Base-by-base conservation (phyloP, 2,113 vertebrate genomes). In the Tragelaphus scriptus region DNA sequence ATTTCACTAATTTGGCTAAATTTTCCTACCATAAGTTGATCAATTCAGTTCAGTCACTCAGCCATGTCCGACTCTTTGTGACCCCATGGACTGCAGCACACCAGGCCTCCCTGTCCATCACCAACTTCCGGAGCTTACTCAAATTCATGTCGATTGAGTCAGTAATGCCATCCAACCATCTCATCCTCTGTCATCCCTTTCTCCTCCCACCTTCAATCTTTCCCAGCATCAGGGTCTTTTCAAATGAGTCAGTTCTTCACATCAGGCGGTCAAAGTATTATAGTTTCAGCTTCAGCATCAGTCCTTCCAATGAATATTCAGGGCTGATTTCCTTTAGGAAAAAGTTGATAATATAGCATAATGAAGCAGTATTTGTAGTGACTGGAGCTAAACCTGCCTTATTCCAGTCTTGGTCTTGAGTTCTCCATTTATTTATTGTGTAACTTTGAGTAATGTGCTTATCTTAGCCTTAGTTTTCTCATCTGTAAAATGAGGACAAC, bases 51-150 rank as follows among this genome's bases (percentile, higher is more conserved):
- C n/a, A 40, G 68, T 71, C n/a, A 40, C 68, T 71, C 68, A 40
- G 19, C 23, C 2, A 0, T 40, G n/a, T 71, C 19, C 1, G 0
- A 40, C n/a, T 40, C 10, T 71, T 71, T 71, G n/a, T 0, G 0
- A 71, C 10, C n/a, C 68, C n/a, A 71, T 23, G 10, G n/a, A 36
- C 68, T 71, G 68, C 19, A 71, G 68, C 68, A 12, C 10, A 12
- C 68, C 68, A 71, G n/a, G n/a, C 68, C 68, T 23, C 10, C 68
- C 11, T 71, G 68, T 40, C 68, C 68, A 71, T 23, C 68, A 71
- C 68, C 68, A 40, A 71, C n/a, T 40, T 21, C 68, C 0, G 0
- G 68, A 71, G n/a, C 6, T 40, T 23, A 71, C 19, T 40, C 36
- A 71, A 40, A 71, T 19, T 71, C 68, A 40, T 71, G 68, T 71